Conservation (phyloP, 1,140 invertebrate species). For the Zelostemma sp. region DNA sequence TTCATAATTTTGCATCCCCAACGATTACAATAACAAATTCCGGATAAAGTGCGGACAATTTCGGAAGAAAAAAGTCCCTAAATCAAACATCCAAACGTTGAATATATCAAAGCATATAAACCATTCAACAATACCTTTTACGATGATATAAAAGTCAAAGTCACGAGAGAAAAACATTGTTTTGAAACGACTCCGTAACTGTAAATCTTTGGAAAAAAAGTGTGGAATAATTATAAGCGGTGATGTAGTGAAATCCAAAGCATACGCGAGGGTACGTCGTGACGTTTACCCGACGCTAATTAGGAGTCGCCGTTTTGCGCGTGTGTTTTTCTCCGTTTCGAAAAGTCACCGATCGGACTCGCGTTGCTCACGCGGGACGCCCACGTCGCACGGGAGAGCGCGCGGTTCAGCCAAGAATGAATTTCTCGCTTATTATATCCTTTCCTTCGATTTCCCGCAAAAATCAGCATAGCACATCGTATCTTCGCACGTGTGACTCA, state of each 20-base stretch:
- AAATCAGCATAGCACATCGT: slow-evolving; percentile 54
- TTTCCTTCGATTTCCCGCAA: slow-evolving; percentile 65
- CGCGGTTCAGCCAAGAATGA: slow-evolving; percentile 54
- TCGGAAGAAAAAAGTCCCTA: no score
- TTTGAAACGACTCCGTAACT: no score
- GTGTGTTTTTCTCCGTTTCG: slow-evolving; percentile 26
- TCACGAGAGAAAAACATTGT: no score
- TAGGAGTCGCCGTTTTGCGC: slow-evolving; percentile 30
- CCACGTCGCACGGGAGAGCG: slow-evolving; percentile 52
- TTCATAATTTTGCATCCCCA: no score
- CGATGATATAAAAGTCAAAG: no score
- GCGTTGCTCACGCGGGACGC: slow-evolving; percentile 47
- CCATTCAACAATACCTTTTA: no score
- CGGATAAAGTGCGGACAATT: no score
- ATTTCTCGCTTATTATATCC: slow-evolving; percentile 70
- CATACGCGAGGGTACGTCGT: slow-evolving; percentile 19
- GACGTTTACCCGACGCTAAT: slow-evolving; percentile 39
- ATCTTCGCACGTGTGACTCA: slow-evolving; percentile 53
- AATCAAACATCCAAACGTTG: no score
- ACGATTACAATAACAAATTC: no score
- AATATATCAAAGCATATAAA: no score
- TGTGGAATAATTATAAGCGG: background rate
- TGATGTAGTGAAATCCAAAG: slow-evolving; percentile 5
- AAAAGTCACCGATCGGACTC: slow-evolving; percentile 25
- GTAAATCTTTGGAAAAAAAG: background rate